phyloP scores from a whole-genome alignment of 2,888 invertebrate species.

The Hirtodrosophila duncani region DNA sequence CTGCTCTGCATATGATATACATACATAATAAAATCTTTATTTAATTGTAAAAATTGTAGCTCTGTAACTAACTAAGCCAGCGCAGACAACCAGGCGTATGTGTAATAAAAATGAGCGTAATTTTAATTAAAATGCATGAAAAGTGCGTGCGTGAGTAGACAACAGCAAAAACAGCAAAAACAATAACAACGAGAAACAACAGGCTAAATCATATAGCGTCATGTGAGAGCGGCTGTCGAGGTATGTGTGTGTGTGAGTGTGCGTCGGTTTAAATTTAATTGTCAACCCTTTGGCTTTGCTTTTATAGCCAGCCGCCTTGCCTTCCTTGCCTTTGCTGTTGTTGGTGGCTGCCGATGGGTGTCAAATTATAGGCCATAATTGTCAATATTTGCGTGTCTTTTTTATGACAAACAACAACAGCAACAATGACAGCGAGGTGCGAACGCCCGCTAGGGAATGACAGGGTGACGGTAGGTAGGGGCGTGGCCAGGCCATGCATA shows the following conservation, averaged over 20 bases:
- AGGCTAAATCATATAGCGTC: slow-evolving; percentile 63
- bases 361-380: slow-evolving; percentile 73
- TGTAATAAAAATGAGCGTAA: slow-evolving; percentile 71
- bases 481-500: slow-evolving; percentile 39
- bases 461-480: background rate
- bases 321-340: slow-evolving; percentile 10
- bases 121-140: slow-evolving; percentile 71
- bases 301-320: slow-evolving; percentile 35
- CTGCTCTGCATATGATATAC: slow-evolving; percentile 54
- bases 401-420: slow-evolving; percentile 25
- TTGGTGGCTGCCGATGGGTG: slow-evolving; percentile 54
- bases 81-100: slow-evolving; percentile 24
- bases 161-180: slow-evolving; percentile 29
- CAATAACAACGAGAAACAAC: too few species aligned
- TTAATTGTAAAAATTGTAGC: slow-evolving; percentile 70
- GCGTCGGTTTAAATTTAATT: slow-evolving; percentile 59
- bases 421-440: slow-evolving; percentile 9
- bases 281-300: slow-evolving; percentile 63
- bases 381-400: slow-evolving; percentile 65
- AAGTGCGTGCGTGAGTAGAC: slow-evolving; percentile 43
- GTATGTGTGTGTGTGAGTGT: slow-evolving; percentile 20
- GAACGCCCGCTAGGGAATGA: slow-evolving; percentile 7
- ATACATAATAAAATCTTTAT: slow-evolving; percentile 72
- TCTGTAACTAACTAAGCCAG: slow-evolving; percentile 48
- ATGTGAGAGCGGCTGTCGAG: background rate